phyloP scores from a whole-genome alignment of 2,113 vertebrate genomes.

The Fregetta grallaria region DNA sequence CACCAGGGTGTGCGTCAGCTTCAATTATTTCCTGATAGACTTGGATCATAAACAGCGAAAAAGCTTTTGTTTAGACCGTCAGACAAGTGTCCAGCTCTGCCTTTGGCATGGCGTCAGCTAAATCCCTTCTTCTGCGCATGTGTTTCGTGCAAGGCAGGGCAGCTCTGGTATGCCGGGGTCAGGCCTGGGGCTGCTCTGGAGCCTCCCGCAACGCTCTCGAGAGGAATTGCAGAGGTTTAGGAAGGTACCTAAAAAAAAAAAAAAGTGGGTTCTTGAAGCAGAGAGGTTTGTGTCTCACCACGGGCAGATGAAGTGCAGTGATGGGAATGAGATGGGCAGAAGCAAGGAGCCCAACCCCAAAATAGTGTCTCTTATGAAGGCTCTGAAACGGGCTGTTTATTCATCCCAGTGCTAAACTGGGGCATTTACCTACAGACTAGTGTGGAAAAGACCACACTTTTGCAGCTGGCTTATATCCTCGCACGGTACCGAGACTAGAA shows the following conservation, averaged over 20 bases:
- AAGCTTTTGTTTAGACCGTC: background rate
- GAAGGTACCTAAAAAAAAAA: background rate
- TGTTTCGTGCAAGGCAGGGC: background rate
- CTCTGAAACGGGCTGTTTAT: background rate
- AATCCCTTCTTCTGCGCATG: rapidly evolving
- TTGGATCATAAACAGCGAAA: background rate
- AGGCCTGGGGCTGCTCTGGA: background rate
- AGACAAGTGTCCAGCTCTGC: background rate
- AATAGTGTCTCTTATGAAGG: background rate
- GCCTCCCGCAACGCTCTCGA: background rate
- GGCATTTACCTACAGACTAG: background rate
- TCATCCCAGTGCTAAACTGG: background rate
- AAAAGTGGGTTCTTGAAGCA: background rate
- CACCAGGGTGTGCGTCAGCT: background rate
- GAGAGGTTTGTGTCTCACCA: background rate
- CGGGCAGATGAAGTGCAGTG: background rate
- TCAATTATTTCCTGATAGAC: conserved; percentile 21
- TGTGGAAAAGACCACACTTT: background rate
- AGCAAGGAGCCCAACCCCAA: background rate
- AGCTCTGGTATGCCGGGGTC: rapidly evolving
- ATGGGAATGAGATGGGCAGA: background rate
- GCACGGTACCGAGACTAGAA: rapidly evolving
- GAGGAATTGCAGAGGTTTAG: background rate
- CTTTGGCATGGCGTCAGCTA: background rate
- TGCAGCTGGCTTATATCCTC: background rate